phyloP scores from a whole-genome alignment of 2,888 invertebrate species.

The Mythimna vitellina region DNA sequence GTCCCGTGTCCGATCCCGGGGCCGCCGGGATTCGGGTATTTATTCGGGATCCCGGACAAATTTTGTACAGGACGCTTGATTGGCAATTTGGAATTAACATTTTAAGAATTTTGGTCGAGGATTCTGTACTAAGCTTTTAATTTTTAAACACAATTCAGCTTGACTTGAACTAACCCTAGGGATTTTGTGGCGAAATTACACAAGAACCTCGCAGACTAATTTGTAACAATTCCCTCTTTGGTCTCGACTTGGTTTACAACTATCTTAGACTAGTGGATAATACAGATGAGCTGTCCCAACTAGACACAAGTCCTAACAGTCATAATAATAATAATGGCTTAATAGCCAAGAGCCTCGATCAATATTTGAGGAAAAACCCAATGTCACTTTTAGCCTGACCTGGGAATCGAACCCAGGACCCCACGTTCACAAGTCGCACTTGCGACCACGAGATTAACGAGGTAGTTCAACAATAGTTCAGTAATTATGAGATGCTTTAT shows the following conservation, averaged over 20 bases:
- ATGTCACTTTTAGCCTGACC: no score
- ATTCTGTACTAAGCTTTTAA: conserved; percentile 37
- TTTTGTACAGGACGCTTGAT: conserved; percentile 71
- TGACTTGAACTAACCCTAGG: conserved; percentile 12
- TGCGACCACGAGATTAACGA: no score
- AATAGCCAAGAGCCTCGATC: background rate
- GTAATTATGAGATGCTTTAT: no score
- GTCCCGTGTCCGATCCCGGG: conserved; percentile 79
- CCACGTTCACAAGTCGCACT: no score
- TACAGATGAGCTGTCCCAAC: background rate
- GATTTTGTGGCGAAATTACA: conserved; percentile 3
- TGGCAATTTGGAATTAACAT: conserved; percentile 64
- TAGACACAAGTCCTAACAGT: background rate
- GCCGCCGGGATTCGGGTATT: conserved; percentile 68
- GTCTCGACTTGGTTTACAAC: background rate
- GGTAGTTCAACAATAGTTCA: no score
- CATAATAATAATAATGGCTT: no score
- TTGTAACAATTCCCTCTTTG: background rate
- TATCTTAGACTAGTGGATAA: background rate
- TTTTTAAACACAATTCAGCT: conserved; percentile 30
- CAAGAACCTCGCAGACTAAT: background rate
- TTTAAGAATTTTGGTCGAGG: conserved; percentile 50
- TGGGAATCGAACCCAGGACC: no score
- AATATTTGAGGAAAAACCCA: no score
- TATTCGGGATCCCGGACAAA: conserved; percentile 71